phyloP scores from a whole-genome alignment of 2,113 vertebrate genomes.

The Prunella himalayana region DNA sequence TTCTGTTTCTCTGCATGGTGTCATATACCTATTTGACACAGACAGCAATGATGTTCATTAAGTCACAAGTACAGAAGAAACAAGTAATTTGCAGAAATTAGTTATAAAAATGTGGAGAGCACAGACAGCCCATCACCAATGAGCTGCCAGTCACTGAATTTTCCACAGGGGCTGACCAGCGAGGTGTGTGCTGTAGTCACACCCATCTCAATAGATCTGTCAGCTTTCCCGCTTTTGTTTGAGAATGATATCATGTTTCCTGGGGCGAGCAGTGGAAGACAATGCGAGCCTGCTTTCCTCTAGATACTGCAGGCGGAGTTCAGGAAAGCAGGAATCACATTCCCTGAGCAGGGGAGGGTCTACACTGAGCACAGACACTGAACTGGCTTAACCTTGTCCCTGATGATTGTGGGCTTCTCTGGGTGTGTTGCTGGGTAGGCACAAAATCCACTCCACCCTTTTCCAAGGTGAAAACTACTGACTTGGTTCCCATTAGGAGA shows the following conservation, averaged over 20 bases:
- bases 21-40: not conserved
- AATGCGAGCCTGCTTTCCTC: conserved; percentile 73
- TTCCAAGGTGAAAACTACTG: conserved; percentile 39
- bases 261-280: conserved; percentile 74
- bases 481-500: not conserved
- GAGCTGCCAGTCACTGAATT: not conserved
- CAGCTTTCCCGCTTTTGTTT: conserved; percentile 85
- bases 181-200: conserved; percentile 71
- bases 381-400: conserved; percentile 67
- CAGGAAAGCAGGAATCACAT: conserved; percentile 79
- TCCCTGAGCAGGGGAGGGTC: conserved; percentile 47
- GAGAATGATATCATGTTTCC: conserved; percentile 82
- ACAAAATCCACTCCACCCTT: conserved; percentile 65
- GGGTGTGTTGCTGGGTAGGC: conserved; percentile 61
- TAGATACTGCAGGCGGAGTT: conserved; percentile 75
- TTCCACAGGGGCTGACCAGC: conserved; percentile 29
- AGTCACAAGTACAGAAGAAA: not conserved
- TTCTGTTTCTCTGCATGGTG: not conserved
- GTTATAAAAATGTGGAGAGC: not conserved
- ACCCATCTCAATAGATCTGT: conserved; percentile 78
- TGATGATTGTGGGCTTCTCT: not conserved
- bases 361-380: conserved; percentile 15
- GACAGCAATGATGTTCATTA: not conserved
- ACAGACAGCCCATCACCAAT: not conserved
- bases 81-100: not conserved